A percentile compares a stretch with the other conserved stretches of the same genome.
Conservation (phyloP, 1,140 invertebrate species). For the Anastrepha obliqua region DNA sequence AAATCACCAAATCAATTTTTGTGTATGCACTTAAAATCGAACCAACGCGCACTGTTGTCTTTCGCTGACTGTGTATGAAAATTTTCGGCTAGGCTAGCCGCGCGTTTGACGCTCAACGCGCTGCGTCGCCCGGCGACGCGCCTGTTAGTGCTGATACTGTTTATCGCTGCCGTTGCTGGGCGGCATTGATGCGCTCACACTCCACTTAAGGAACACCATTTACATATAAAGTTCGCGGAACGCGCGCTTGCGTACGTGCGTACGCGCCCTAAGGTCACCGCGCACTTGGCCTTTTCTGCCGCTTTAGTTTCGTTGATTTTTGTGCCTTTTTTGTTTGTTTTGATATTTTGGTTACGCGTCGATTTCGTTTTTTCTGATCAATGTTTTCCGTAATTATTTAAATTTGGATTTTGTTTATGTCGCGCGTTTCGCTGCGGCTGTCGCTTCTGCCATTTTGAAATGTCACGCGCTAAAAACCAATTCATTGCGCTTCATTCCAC, state of each 20-base stretch:
- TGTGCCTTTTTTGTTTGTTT: not conserved
- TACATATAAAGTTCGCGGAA: not conserved
- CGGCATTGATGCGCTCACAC: not conserved
- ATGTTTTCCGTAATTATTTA: not conserved
- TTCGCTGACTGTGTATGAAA: slow-evolving; percentile 1
- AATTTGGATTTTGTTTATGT: slow-evolving; percentile 36
- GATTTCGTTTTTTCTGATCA: not conserved
- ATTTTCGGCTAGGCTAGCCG: not conserved
- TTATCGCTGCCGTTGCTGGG: slow-evolving; percentile 32
- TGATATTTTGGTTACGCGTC: not conserved
- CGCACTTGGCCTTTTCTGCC: slow-evolving; percentile 17
- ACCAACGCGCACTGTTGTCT: slow-evolving; percentile 46
- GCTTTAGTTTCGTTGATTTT: not conserved
- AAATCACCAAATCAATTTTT: not conserved
- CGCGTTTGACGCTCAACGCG: not conserved
- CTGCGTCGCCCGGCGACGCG: not conserved
- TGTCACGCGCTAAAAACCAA: slow-evolving; percentile 45
- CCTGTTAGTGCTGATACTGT: not conserved
- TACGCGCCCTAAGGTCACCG: slow-evolving; percentile 38
- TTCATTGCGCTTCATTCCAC: slow-evolving; percentile 32
- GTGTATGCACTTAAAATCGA: not conserved
- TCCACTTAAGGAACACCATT: not conserved
- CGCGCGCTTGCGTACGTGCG: slow-evolving; percentile 29
- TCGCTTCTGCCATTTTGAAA: slow-evolving; percentile 23
- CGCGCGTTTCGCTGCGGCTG: not conserved